These are phyloP conservation scores for Callaeas wilsoni DNA, from an alignment of 2,113 vertebrate species.

Conservation along the genomic window DNA sequence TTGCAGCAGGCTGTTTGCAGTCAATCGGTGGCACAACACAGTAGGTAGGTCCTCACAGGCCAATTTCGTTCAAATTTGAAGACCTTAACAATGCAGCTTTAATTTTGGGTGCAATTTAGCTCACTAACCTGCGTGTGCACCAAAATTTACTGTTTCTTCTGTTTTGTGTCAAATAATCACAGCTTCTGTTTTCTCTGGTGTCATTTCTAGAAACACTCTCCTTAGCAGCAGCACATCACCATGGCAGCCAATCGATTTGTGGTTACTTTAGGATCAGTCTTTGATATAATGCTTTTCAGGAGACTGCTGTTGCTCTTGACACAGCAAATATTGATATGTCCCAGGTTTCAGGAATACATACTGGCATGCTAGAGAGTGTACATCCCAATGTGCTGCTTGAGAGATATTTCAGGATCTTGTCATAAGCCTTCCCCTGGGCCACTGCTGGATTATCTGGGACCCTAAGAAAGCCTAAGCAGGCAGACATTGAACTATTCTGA, in stretches of 20 bases:
- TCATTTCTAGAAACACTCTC: neutral
- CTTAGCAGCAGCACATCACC: neutral
- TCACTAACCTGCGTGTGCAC: neutral
- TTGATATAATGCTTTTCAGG: neutral
- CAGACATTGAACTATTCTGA: fast-evolving
- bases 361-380: neutral
- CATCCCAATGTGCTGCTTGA: neutral
- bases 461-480: neutral
- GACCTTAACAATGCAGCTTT: neutral
- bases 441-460: neutral
- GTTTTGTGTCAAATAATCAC: conserved; percentile 1
- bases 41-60: conserved; percentile 79
- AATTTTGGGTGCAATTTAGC: neutral
- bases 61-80: neutral
- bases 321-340: neutral
- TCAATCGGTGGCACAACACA: conserved; percentile 98
- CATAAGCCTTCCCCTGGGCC: neutral
- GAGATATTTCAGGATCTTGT: neutral
- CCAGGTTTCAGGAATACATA: neutral
- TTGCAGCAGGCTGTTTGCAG: conserved; percentile 94
- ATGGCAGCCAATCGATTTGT: conserved; percentile 12
- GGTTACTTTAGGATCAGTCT: neutral
- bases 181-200: conserved; percentile 6
- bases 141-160: neutral
- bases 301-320: neutral